Evolutionary conservation across 2,113 vertebrate species (phyloP).

Genomic region (Elanoides forficatus): DNA sequence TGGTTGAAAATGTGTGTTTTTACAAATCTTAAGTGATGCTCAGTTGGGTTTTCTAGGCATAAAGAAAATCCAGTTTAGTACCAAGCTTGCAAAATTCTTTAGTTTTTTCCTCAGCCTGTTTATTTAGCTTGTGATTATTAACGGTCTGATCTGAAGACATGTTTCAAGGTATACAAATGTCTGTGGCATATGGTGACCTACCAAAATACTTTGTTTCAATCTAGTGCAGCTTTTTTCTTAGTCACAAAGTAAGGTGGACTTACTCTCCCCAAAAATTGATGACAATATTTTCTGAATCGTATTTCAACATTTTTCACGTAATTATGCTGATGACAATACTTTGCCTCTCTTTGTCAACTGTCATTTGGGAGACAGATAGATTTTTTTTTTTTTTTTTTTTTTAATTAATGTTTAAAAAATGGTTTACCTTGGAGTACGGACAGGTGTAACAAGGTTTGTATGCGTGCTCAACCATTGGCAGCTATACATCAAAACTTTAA

Average conservation of each 20-base stretch:
- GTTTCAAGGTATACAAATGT: not conserved
- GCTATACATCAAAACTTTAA: not conserved
- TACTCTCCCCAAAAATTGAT: not conserved
- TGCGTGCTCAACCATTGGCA: not conserved
- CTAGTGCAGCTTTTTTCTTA: not conserved
- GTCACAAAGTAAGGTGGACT: not conserved
- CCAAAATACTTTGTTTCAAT: not conserved
- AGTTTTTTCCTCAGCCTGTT: not conserved
- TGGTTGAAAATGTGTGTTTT: not conserved
- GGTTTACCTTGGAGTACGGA: not conserved
- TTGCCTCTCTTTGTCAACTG: not conserved
- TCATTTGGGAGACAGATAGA: not conserved
- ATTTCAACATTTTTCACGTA: not conserved
- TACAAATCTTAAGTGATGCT: not conserved
- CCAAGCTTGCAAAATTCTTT: not conserved
- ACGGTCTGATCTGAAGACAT: not conserved
- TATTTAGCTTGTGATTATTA: not conserved
- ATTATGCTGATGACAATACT: not conserved
- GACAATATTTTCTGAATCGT: not conserved
- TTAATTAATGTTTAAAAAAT: not conserved
- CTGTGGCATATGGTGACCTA: not conserved
- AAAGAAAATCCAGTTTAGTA: not conserved
- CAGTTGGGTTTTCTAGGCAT: not conserved
- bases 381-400: not conserved
- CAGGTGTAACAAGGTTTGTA: not conserved